Conservation (phyloP, 1,140 invertebrate species). For the Papilio dardanus region DNA sequence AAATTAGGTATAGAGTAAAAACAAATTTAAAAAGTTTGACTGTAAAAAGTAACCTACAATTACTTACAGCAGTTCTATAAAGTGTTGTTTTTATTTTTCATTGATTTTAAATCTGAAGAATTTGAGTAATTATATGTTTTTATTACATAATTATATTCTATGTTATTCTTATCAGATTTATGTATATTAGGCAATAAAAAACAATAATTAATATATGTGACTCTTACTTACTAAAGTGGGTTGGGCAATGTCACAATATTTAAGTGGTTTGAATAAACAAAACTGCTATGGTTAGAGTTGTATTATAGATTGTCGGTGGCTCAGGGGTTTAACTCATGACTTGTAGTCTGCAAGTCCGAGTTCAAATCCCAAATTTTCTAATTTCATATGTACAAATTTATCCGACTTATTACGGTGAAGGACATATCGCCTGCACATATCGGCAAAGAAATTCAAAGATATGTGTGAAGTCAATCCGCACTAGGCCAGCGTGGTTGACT, state of each 20-base stretch:
- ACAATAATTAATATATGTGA: neutral
- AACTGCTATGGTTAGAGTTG: neutral
- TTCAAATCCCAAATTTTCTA: no score
- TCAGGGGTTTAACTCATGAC: no score
- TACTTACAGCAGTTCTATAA: no score
- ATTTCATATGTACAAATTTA: no score
- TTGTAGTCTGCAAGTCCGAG: no score
- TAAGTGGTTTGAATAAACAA: neutral
- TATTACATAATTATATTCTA: conserved; percentile 6
- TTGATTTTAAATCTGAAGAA: neutral
- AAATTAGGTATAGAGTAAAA: neutral
- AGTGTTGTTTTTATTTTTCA: neutral
- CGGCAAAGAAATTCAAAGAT: no score
- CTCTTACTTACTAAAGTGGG: neutral
- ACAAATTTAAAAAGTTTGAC: neutral
- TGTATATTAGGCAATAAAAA: conserved; percentile 13
- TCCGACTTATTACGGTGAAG: no score
- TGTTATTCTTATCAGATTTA: neutral
- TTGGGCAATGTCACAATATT: neutral
- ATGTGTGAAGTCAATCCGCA: no score
- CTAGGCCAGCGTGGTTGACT: no score
- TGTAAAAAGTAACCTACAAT: no score
- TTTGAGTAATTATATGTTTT: neutral
- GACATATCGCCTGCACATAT: no score
- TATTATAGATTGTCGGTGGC: neutral